A percentile compares a stretch with the other conserved stretches of the same genome.
Evolutionary conservation across 1,140 invertebrate genomes (phyloP).

Genomic region (Rhynchophorus ferrugineus): DNA sequence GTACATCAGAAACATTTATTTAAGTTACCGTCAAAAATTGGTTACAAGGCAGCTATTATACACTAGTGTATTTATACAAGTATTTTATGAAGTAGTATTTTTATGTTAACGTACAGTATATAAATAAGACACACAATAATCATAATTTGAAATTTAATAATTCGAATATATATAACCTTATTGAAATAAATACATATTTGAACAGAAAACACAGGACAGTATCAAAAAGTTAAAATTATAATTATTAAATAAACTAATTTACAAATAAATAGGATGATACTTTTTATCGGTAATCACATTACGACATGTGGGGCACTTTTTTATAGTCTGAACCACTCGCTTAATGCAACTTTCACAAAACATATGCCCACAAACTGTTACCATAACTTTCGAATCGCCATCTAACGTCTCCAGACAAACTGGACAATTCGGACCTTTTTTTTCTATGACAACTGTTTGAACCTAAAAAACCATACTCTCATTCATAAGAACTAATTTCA

Average conservation of each 20-base stretch:
- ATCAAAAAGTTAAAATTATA: background rate
- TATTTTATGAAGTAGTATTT: too few species aligned
- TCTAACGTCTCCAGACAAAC: conserved; percentile 22
- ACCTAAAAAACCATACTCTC: too few species aligned
- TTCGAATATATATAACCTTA: too few species aligned
- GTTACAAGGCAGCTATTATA: too few species aligned
- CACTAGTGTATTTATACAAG: too few species aligned
- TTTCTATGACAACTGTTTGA: conserved; percentile 7
- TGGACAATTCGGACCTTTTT: conserved; percentile 18
- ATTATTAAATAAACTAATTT: conserved; percentile 1
- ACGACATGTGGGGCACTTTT: conserved; percentile 26
- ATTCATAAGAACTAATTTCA: background rate
- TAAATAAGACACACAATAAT: too few species aligned
- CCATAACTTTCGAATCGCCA: conserved; percentile 10
- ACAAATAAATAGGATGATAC: conserved; percentile 24
- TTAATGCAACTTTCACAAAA: conserved; percentile 22
- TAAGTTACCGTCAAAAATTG: too few species aligned
- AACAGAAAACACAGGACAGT: background rate
- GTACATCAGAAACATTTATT: too few species aligned
- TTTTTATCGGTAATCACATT: conserved; percentile 19
- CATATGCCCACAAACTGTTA: conserved; percentile 26
- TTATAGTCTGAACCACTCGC: conserved; percentile 14
- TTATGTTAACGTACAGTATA: too few species aligned
- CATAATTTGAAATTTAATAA: too few species aligned
- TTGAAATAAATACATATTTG: too few species aligned